Percentiles rank a stretch among this genome's conserved stretches.
These are phyloP conservation scores for Rana temporaria DNA, from an alignment of 2,113 vertebrate genomes.

Conservation along the genomic window DNA sequence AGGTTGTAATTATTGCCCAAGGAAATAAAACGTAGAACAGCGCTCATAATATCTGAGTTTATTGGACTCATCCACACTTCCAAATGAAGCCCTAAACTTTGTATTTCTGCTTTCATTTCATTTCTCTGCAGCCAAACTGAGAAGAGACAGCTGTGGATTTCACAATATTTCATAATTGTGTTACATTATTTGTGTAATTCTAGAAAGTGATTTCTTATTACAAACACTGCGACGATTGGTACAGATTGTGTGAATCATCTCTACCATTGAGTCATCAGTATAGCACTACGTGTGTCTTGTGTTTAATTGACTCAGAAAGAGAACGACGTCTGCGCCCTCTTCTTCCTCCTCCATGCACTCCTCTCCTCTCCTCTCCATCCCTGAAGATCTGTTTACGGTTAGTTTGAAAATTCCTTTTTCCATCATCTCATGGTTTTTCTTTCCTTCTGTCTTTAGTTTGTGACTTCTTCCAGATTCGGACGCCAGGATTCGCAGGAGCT, in stretches of 20 bases:
- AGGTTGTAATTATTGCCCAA: too few relatives aligned
- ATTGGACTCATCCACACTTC: too few relatives aligned
- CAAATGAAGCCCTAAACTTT: too few relatives aligned
- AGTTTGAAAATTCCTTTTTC: not conserved
- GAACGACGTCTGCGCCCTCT: not conserved
- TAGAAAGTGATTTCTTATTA: not conserved
- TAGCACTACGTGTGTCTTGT: not conserved
- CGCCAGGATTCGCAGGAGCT: too few relatives aligned
- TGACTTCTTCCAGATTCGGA: too few relatives aligned
- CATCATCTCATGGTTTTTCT: not conserved
- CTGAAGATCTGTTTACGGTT: slow-evolving; percentile 15
- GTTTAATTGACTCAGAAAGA: not conserved
- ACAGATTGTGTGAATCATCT: slow-evolving; percentile 41
- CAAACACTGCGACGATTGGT: not conserved
- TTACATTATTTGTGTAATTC: not conserved
- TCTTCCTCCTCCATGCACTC: not conserved
- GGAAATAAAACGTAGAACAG: too few relatives aligned
- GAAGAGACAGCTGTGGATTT: too few relatives aligned
- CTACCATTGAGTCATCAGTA: slow-evolving; percentile 21
- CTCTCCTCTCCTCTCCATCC: not conserved
- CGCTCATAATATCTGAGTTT: too few relatives aligned
- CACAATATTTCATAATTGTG: too few relatives aligned
- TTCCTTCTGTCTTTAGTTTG: not conserved
- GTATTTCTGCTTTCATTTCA: too few relatives aligned
- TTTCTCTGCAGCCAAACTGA: too few relatives aligned